These are phyloP conservation scores for Procavia capensis DNA, from an alignment of 2,113 vertebrate species.

Conservation along the genomic window DNA sequence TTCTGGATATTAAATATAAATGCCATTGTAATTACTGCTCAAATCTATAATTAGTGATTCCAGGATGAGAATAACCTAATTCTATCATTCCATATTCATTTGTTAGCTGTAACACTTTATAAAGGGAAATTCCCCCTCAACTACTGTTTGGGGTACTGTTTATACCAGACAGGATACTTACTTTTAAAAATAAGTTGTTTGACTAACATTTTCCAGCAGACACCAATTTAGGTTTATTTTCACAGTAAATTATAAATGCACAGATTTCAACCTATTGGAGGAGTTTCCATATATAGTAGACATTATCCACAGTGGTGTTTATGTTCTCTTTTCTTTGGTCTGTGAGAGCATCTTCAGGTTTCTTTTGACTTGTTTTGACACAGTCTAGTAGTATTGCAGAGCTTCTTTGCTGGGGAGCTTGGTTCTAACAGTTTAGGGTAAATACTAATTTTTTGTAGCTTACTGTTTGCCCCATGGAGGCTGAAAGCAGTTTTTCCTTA, in stretches of 20 bases:
- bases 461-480: not conserved
- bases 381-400: not conserved
- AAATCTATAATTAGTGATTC: not conserved
- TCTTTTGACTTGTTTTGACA: not conserved
- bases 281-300: not conserved
- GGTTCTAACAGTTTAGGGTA: not conserved
- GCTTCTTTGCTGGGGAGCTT: not conserved
- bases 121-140: not conserved
- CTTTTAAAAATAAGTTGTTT: constrained; percentile 18
- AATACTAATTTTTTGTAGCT: not conserved
- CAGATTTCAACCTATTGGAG: not conserved
- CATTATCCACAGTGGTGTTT: not conserved
- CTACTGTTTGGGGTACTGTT: not conserved
- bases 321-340: not conserved
- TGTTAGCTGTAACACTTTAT: not conserved
- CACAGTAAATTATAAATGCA: not conserved
- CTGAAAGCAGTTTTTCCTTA: not conserved
- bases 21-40: not conserved
- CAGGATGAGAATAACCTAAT: not conserved
- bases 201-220: not conserved
- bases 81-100: not conserved
- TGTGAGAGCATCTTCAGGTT: not conserved
- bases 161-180: not conserved
- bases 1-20: not conserved
- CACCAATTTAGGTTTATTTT: not conserved